phyloP scores from a whole-genome alignment of 2,797 vertebrate species.

The Tadarida brasiliensis region DNA sequence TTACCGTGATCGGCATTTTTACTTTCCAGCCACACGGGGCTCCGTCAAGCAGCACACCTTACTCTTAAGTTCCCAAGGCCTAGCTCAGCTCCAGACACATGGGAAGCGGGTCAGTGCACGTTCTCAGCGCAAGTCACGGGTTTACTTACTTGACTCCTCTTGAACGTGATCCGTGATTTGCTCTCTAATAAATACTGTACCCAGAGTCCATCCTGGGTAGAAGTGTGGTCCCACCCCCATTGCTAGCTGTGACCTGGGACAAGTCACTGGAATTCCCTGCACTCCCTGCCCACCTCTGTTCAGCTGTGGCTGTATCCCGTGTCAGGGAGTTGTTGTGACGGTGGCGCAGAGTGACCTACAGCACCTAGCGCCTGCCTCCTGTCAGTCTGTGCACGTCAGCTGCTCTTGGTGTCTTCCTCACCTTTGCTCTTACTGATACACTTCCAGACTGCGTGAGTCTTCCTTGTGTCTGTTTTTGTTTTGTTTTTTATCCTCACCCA shows the following conservation, averaged over 20 bases:
- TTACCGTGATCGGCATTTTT: fast-evolving
- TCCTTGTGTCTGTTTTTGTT: background rate
- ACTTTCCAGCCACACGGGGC: too few species aligned
- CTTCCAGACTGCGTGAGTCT: fast-evolving
- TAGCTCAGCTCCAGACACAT: background rate
- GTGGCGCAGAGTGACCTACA: fast-evolving
- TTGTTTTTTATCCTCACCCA: too few species aligned
- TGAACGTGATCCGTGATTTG: background rate
- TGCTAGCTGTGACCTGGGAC: background rate
- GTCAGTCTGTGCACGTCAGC: fast-evolving
- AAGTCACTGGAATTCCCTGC: background rate
- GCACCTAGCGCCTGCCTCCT: fast-evolving
- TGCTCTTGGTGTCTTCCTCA: fast-evolving
- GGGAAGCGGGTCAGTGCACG: background rate
- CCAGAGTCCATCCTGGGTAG: background rate
- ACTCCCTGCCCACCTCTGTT: background rate
- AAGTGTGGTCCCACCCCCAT: fast-evolving
- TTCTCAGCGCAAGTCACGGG: background rate
- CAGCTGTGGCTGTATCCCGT: fast-evolving
- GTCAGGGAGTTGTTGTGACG: fast-evolving
- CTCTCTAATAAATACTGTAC: background rate
- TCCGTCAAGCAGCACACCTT: fast-evolving
- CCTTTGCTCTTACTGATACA: fast-evolving
- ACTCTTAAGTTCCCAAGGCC: too few species aligned
- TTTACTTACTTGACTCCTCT: background rate